Conservation (phyloP, 2,797 vertebrate species). For the Pampus argenteus region DNA sequence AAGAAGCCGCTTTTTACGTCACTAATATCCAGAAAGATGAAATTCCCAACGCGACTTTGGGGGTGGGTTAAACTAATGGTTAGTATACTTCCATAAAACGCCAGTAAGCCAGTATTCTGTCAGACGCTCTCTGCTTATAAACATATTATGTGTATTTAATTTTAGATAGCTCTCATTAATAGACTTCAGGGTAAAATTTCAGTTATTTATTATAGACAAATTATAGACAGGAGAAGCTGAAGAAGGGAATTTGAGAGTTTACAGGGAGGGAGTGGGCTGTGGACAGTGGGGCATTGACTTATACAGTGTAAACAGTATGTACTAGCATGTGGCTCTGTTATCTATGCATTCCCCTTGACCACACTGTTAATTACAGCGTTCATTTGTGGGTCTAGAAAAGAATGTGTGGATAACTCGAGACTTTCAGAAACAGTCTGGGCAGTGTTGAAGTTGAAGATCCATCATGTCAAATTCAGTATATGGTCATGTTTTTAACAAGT, state of each 20-base stretch:
- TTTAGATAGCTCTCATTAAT: not conserved
- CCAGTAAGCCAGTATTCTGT: not conserved
- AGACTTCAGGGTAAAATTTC: slow-evolving; percentile 1
- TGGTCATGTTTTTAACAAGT: too few relatives aligned
- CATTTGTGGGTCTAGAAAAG: slow-evolving; percentile 18
- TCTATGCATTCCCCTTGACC: slow-evolving; percentile 48
- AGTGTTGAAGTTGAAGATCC: slow-evolving; percentile 2
- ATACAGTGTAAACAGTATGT: slow-evolving; percentile 61
- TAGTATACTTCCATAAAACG: not conserved
- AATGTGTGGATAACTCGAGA: slow-evolving; percentile 22
- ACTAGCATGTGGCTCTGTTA: slow-evolving; percentile 36
- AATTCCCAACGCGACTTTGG: too few relatives aligned
- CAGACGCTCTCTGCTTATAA: not conserved
- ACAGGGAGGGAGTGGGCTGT: slow-evolving; percentile 11
- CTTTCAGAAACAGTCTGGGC: slow-evolving; percentile 26
- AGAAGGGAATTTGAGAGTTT: slow-evolving; percentile 20
- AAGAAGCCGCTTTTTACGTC: not conserved
- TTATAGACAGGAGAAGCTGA: not conserved
- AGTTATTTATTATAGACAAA: not conserved
- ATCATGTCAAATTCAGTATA: too few relatives aligned
- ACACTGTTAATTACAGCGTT: slow-evolving; percentile 46
- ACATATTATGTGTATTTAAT: not conserved
- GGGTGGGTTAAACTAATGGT: not conserved
- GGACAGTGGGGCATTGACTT: slow-evolving; percentile 72
- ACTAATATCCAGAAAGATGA: not conserved